A percentile compares a stretch with the other conserved stretches of the same genome.
Evolutionary conservation across 2,888 invertebrate genomes (phyloP).

Genomic region (Orthosia gothica): DNA sequence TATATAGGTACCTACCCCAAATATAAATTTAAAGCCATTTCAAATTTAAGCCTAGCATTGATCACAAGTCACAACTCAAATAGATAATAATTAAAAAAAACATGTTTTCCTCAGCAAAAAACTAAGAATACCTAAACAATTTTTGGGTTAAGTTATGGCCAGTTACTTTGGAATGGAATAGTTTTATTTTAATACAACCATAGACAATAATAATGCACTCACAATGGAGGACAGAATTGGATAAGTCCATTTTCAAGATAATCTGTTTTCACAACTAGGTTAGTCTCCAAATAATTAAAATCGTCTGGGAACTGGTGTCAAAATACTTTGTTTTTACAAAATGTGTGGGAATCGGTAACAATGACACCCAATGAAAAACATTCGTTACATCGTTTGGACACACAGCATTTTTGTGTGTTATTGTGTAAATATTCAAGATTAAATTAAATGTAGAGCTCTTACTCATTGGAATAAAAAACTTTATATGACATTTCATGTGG

Average conservation of each 20-base stretch:
- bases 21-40: constrained; percentile 6
- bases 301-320: too few species aligned
- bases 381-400: too few species aligned
- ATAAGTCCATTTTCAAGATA: not conserved
- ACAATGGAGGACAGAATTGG: not conserved
- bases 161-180: not conserved
- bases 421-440: too few species aligned
- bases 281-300: too few species aligned
- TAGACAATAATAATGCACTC: not conserved
- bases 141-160: constrained; percentile 48
- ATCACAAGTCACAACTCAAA: constrained; percentile 34
- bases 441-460: too few species aligned
- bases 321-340: too few species aligned
- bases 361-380: too few species aligned
- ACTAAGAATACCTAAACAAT: constrained; percentile 8
- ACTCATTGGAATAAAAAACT: too few species aligned
- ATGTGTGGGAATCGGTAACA: too few species aligned
- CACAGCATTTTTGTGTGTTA: too few species aligned
- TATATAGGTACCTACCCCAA: constrained; percentile 16
- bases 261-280: not conserved
- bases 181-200: not conserved
- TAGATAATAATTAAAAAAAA: not conserved
- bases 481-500: too few species aligned
- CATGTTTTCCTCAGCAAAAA: constrained; percentile 45
- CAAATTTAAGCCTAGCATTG: not conserved